A percentile compares a stretch with the other conserved stretches of the same genome.
phyloP scores from a whole-genome alignment of 2,113 vertebrate genomes.

The Pseudopodoces humilis region DNA sequence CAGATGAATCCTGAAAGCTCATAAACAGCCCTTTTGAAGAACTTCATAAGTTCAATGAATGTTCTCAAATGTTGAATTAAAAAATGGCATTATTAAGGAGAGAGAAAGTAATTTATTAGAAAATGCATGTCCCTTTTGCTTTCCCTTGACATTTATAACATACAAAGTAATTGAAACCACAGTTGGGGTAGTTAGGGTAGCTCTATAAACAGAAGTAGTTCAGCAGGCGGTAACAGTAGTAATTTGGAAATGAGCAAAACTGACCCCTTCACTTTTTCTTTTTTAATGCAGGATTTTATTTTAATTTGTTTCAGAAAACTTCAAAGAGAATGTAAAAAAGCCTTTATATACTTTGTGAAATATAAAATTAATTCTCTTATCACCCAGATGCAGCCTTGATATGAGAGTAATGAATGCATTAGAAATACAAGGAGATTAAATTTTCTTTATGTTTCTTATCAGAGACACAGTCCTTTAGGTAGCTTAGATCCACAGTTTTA shows the following conservation, averaged over 20 bases:
- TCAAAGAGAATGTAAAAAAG: background rate
- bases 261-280: background rate
- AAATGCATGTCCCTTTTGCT: background rate
- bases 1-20: background rate
- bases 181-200: background rate
- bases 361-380: slow-evolving; percentile 4
- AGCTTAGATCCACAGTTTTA: background rate
- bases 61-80: background rate
- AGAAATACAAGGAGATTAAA: background rate
- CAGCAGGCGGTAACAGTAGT: background rate
- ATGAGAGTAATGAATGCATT: background rate
- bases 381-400: background rate
- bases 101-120: background rate
- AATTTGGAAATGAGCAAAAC: background rate
- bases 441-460: background rate
- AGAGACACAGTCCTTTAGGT: background rate
- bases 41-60: background rate
- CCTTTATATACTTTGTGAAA: background rate
- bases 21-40: background rate
- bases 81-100: background rate
- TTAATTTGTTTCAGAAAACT: background rate
- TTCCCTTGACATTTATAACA: background rate
- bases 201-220: background rate
- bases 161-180: background rate
- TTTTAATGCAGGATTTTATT: background rate